These are phyloP conservation scores for Etheostoma nigrum DNA, from an alignment of 2,797 vertebrate genomes.

Conservation along the genomic window DNA sequence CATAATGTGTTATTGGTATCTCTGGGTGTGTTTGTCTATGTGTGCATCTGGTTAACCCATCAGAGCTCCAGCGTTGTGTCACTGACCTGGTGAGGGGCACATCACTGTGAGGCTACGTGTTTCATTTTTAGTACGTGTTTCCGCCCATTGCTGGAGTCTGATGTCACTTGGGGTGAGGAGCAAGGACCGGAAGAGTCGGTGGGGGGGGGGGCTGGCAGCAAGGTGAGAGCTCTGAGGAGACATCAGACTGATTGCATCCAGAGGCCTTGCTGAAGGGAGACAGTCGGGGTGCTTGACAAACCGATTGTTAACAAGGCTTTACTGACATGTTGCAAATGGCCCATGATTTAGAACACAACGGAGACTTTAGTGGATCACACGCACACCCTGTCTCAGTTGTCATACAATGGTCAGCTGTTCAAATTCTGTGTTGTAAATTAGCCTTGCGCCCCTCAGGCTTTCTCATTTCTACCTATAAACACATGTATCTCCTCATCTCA, in stretches of 20 bases:
- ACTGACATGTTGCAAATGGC: slow-evolving; percentile 32
- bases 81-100: slow-evolving; percentile 54
- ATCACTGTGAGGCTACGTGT: slow-evolving; percentile 35
- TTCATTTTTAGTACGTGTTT: slow-evolving; percentile 38
- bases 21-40: slow-evolving; percentile 52
- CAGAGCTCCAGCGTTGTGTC: slow-evolving; percentile 41
- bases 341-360: slow-evolving; percentile 36
- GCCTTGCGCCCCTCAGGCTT: slow-evolving; percentile 15
- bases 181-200: neutral
- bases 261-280: slow-evolving; percentile 13
- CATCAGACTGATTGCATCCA: slow-evolving; percentile 16
- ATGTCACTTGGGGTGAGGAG: slow-evolving; percentile 67
- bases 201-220: slow-evolving; percentile 14
- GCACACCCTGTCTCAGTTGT: slow-evolving; percentile 16
- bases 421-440: slow-evolving; percentile 49
- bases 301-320: slow-evolving; percentile 48
- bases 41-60: slow-evolving; percentile 77
- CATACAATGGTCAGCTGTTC: slow-evolving; percentile 39
- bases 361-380: slow-evolving; percentile 21
- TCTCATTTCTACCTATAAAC: slow-evolving; percentile 60
- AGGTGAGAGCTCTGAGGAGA: slow-evolving; percentile 20
- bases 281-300: neutral
- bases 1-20: slow-evolving; percentile 45
- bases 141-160: slow-evolving; percentile 65
- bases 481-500: slow-evolving; percentile 58